Base-by-base conservation (phyloP, 2,797 vertebrate species). In the Scolopax rusticola region DNA sequence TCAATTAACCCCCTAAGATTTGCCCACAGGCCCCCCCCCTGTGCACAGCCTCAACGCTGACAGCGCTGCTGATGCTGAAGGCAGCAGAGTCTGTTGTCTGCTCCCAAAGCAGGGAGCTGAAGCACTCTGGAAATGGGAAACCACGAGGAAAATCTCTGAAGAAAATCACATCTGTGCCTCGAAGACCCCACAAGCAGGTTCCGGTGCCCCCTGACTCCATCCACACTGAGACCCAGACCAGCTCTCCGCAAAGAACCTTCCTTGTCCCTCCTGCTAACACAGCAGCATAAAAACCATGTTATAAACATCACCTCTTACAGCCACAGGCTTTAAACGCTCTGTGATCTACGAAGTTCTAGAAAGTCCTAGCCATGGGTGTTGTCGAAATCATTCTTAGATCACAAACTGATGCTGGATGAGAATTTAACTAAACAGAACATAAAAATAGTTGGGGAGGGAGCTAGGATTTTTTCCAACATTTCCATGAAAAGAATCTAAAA, bases 391-490 rank as follows among this genome's bases (percentile, higher is more conserved):
- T 50, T 70, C 75, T 70, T 28, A 15, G 15, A 64, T 14, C 24
- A 40, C 20, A 54, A 47, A 57, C 45, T 33, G 40, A 59, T 40
- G 51, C 32, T 2, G 0, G 36, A 41, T 45, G 24, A 70, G 38
- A 50, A 87, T 50, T 59, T 24, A 91, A 60, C 24, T 64, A 11
- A 79, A 86, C 10, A 78, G 80, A 78, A 81, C 78, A 48, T 87
- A 85, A 90, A 96, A 95, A 91, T 74, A 95, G 94, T 51, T 94
- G 87, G 68, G 70, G 71, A 56, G 51, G 48, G 71, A 94, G 45
- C 45, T 47, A 57, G 73, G 85, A 87, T 74, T 75, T 73, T 94
- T 70, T 93, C 68, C 24, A 88, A 28, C 25, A 28, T 54, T 90
- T 81, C 68, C 59, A 60, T 74, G 60, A 69, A 75, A 90, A 95